Conservation (phyloP, 1,140 invertebrate genomes). For the Drosophila sechellia region DNA sequence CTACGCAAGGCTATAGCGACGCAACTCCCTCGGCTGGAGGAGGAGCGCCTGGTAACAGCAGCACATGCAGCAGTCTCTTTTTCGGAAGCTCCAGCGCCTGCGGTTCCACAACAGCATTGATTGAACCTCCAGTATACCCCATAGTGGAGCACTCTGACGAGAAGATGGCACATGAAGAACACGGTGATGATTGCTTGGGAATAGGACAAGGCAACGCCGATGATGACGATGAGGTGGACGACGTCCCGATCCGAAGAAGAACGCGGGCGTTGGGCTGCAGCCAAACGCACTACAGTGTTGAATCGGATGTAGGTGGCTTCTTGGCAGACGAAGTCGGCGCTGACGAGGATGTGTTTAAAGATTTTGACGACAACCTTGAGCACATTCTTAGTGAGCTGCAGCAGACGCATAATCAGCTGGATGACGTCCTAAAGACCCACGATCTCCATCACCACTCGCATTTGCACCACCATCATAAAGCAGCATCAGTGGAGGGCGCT, state of each 20-base stretch:
- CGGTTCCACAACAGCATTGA: slow-evolving; percentile 75
- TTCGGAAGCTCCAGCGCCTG: slow-evolving; percentile 88
- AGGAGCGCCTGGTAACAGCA: slow-evolving; percentile 19
- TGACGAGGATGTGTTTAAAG: slow-evolving; percentile 81
- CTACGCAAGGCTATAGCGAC: slow-evolving; percentile 64
- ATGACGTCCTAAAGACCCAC: slow-evolving; percentile 62
- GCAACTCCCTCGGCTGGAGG: slow-evolving; percentile 22
- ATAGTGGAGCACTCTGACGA: slow-evolving; percentile 93
- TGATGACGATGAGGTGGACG: slow-evolving; percentile 80
- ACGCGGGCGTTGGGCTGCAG: slow-evolving; percentile 69
- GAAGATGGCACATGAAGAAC: slow-evolving; percentile 79
- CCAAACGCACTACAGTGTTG: slow-evolving; percentile 71
- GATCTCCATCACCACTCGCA: slow-evolving; percentile 10
- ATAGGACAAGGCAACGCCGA: slow-evolving; percentile 14
- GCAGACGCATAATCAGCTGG: slow-evolving; percentile 65
- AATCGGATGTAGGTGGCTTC: slow-evolving; percentile 77
- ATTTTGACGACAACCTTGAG: slow-evolving; percentile 79
- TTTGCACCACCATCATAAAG: slow-evolving; percentile 13
- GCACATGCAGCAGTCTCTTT: slow-evolving; percentile 86
- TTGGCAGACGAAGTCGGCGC: slow-evolving; percentile 58
- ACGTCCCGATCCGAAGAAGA: slow-evolving; percentile 57
- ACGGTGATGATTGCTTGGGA: slow-evolving; percentile 53
- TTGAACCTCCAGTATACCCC: slow-evolving; percentile 89
- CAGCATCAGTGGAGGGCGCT: not conserved
- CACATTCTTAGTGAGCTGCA: slow-evolving; percentile 70